Base-by-base conservation (phyloP, 2,888 invertebrate genomes). In the Biston stratarius region DNA sequence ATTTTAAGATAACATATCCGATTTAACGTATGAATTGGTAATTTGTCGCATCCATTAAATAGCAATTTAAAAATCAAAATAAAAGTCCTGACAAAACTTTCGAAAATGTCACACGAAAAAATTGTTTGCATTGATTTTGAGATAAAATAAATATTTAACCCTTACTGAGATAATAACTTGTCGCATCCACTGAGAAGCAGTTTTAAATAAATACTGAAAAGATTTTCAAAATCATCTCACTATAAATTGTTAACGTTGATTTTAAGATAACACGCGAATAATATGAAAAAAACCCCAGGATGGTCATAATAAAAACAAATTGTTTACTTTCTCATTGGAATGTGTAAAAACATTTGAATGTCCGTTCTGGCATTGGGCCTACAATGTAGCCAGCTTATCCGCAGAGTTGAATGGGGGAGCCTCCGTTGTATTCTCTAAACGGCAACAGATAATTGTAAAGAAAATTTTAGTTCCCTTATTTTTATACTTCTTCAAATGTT, bases 271-370 rank as follows among this genome's bases (percentile, higher is more conserved):
- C 15, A 55, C 12, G 24, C 15, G 51, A 61, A 51, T 61, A 24
- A 24, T 66, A 61, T 57, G 40, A 61, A 61, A 61, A 61, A 64
- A 64, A 61, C 51, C 14, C 44, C 48, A 47, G 59, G 53, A 60
- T 14, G 55, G 14, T n/a, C 36, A 9, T 36, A 55, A 60, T 48
- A 53, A 64, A 47, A 53, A 33, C 53, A 57, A 64, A 48, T 47
- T 60, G 47, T 61, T 53, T 34, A 58, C 62, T 67, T 59, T 59
- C 62, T 53, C 53, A 63, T 67, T 59, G 59, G 62, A 59, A 67
- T 62, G 58, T 44, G 59, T 44, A 55, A 55, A 62, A 62, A 67
- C 24, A 47, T 57, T 57, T 42, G 36, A 38, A 55, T 55, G 38
- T 15, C 34, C 34, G 47, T 33, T 14, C 34, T 33, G 42, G 33